A percentile compares a stretch with the other conserved stretches of the same genome.
phyloP scores from a whole-genome alignment of 2,888 invertebrate species.

The Pterostichus niger region DNA sequence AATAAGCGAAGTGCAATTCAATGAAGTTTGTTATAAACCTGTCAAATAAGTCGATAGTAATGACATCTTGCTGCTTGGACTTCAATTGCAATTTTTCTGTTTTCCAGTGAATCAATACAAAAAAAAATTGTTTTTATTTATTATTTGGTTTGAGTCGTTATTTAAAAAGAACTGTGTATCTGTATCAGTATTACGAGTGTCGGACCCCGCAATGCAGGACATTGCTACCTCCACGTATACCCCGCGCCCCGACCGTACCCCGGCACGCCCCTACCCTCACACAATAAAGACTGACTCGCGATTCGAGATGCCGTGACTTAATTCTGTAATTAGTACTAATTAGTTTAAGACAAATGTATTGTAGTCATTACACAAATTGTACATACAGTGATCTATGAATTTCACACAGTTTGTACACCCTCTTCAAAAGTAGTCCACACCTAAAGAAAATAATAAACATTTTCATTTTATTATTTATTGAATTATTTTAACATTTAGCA shows the following conservation, averaged over 20 bases:
- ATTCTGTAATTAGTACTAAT: slow-evolving; percentile 62
- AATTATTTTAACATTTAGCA: neutral
- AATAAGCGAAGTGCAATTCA: too few relatives aligned
- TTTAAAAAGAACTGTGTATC: slow-evolving; percentile 59
- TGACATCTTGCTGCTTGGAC: too few relatives aligned
- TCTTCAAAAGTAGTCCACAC: neutral
- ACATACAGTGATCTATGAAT: slow-evolving; percentile 45
- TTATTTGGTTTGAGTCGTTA: slow-evolving; percentile 47
- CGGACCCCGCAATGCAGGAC: slow-evolving; percentile 50
- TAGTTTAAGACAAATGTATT: slow-evolving; percentile 56
- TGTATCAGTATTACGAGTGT: slow-evolving; percentile 61
- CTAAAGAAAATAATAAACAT: neutral
- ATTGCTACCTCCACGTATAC: slow-evolving; percentile 48
- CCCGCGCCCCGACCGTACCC: neutral
- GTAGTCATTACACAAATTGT: slow-evolving; percentile 60
- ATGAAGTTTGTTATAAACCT: too few relatives aligned
- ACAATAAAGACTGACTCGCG: slow-evolving; percentile 63
- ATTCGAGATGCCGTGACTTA: slow-evolving; percentile 51
- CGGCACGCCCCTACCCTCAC: neutral
- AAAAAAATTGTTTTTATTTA: slow-evolving; percentile 28
- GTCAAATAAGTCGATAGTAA: too few relatives aligned
- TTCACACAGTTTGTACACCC: slow-evolving; percentile 16
- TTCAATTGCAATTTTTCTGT: too few relatives aligned
- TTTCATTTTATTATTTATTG: slow-evolving; percentile 36
- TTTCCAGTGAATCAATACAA: neutral